These are phyloP conservation scores for Dreissena rostriformis DNA, from an alignment of 1,140 invertebrate species.

Conservation along the genomic window DNA sequence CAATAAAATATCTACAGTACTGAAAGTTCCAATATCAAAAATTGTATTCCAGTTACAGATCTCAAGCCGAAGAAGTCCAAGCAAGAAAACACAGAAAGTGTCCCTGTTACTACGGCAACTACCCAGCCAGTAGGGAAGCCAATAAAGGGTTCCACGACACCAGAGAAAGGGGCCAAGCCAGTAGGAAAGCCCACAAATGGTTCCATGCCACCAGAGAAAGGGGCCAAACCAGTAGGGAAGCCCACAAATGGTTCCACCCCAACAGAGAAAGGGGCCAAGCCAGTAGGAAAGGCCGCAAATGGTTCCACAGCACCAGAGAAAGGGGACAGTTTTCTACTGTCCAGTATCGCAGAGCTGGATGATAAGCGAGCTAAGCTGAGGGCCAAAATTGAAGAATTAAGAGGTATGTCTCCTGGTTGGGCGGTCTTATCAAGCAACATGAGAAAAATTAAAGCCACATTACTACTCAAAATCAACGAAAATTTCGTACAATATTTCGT, in stretches of 20 bases:
- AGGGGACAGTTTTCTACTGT: neutral
- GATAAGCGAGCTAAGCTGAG: conserved; percentile 67
- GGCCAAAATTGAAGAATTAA: conserved; percentile 67
- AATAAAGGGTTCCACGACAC: neutral
- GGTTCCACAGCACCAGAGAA: neutral
- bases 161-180: neutral
- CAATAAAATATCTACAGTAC: no score
- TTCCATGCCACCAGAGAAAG: neutral
- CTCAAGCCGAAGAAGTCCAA: conserved; percentile 15
- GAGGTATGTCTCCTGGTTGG: conserved; percentile 56
- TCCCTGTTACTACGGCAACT: neutral
- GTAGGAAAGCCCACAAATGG: neutral
- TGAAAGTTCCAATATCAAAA: no score
- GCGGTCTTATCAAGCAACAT: no score
- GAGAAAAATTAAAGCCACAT: no score
- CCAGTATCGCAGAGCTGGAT: conserved; percentile 54
- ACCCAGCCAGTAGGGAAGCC: neutral
- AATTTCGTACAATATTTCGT: no score
- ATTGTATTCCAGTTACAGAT: neutral
- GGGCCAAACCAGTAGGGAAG: conserved; percentile 16
- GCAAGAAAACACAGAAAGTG: neutral
- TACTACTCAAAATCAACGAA: no score
- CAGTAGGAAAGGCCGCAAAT: neutral
- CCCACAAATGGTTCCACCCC: neutral
- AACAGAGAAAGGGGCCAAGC: neutral